A percentile compares a stretch with the other conserved stretches of the same genome.
These are phyloP conservation scores for Columba livia DNA, from an alignment of 2,113 vertebrate species.

Conservation along the genomic window DNA sequence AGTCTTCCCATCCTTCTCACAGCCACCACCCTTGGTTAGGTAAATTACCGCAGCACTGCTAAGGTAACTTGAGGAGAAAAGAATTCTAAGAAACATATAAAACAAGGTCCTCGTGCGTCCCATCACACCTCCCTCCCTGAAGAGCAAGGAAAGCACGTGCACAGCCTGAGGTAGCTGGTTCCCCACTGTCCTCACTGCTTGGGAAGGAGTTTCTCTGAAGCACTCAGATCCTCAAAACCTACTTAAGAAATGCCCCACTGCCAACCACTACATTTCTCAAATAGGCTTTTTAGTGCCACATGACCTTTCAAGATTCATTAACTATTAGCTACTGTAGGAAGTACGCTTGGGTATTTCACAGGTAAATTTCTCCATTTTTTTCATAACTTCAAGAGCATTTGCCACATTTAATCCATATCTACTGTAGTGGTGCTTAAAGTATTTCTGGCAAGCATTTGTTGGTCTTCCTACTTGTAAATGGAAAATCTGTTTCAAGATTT, in stretches of 20 bases:
- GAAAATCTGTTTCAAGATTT: conserved; percentile 19
- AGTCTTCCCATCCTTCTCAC: background rate
- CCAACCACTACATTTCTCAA: background rate
- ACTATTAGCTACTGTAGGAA: conserved; percentile 11
- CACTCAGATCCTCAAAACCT: background rate
- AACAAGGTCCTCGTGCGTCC: background rate
- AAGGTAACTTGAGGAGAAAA: background rate
- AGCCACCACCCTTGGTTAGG: background rate
- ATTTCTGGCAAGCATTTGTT: conserved; percentile 35
- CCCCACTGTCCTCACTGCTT: background rate
- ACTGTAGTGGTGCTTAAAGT: conserved; percentile 5
- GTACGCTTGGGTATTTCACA: background rate
- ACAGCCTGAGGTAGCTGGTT: background rate
- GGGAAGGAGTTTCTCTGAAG: background rate
- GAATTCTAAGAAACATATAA: background rate
- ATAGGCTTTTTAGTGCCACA: background rate
- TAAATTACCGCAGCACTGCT: background rate
- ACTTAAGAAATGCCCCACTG: background rate
- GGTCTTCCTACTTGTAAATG: conserved; percentile 34
- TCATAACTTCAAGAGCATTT: background rate
- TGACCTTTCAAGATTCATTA: background rate
- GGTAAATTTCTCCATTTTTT: conserved; percentile 33
- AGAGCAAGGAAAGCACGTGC: background rate
- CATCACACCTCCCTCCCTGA: background rate
- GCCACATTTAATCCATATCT: background rate